Conservation (phyloP, 2,888 invertebrate species). For the Volucella inanis region DNA sequence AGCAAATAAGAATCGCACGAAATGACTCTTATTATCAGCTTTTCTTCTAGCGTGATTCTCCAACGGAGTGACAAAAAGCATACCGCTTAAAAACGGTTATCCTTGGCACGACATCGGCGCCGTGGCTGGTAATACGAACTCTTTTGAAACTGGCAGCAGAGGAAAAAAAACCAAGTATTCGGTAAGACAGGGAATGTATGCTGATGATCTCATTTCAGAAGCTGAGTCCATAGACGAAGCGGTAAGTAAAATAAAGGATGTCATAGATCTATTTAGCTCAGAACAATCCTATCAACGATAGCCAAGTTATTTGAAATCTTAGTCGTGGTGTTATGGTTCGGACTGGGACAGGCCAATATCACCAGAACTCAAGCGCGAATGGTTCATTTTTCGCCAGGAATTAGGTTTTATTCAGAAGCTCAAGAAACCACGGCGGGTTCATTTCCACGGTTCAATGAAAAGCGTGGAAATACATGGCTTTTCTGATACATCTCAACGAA, state of each 20-base stretch:
- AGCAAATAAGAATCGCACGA: constrained; percentile 6
- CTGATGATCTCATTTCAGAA: neutral
- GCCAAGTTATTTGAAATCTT: neutral
- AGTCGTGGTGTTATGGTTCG: neutral
- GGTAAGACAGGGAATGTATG: neutral
- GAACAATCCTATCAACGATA: neutral
- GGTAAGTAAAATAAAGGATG: neutral
- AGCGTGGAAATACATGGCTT: neutral
- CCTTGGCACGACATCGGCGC: too few relatives aligned
- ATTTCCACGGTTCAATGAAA: neutral
- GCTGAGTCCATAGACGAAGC: neutral
- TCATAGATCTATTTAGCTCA: neutral
- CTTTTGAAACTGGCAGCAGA: too few relatives aligned
- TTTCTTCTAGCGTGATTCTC: neutral
- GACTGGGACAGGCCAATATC: neutral
- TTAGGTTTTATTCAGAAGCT: neutral
- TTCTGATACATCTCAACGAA: neutral
- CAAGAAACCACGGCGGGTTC: neutral
- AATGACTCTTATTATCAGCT: constrained; percentile 3
- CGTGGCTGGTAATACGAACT: too few relatives aligned
- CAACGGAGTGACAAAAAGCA: too few relatives aligned
- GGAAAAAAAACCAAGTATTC: neutral
- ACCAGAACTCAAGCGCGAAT: neutral
- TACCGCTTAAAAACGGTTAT: too few relatives aligned
- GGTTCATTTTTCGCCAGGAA: neutral